These are phyloP conservation scores for Volucella inanis DNA, from an alignment of 2,888 invertebrate species.

Conservation along the genomic window DNA sequence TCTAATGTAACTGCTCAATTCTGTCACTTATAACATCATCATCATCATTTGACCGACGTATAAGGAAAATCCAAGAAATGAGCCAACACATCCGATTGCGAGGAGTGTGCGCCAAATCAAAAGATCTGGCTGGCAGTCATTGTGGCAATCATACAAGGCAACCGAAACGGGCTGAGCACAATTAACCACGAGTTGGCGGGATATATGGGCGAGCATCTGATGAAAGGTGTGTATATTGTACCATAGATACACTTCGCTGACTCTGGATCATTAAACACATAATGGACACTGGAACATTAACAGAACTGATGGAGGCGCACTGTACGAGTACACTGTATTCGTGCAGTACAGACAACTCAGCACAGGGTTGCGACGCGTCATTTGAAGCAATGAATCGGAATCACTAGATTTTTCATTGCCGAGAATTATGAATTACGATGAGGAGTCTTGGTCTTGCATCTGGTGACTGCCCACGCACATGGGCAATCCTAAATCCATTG, in stretches of 20 bases:
- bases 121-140: constrained; percentile 20
- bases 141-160: constrained; percentile 62
- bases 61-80: constrained; percentile 49
- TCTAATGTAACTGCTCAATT: constrained; percentile 66
- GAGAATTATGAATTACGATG: constrained; percentile 74
- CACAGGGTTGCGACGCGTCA: constrained; percentile 4
- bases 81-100: constrained; percentile 12
- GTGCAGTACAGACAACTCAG: not conserved
- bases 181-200: constrained; percentile 74
- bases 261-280: constrained; percentile 74
- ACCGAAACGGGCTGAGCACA: constrained; percentile 61
- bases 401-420: constrained; percentile 74
- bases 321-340: too few relatives aligned
- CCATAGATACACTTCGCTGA: constrained; percentile 67
- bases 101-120: constrained; percentile 54
- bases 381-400: constrained; percentile 63
- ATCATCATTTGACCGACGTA: constrained; percentile 48
- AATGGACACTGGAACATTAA: constrained; percentile 72
- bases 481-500: constrained; percentile 62
- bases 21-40: constrained; percentile 63
- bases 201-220: constrained; percentile 73
- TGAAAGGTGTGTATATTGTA: constrained; percentile 71
- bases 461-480: constrained; percentile 72
- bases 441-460: constrained; percentile 69
- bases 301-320: constrained; percentile 54